A percentile compares a stretch with the other conserved stretches of the same genome.
Evolutionary conservation across 2,113 vertebrate genomes (phyloP).

Genomic region (Mastomys coucha): DNA sequence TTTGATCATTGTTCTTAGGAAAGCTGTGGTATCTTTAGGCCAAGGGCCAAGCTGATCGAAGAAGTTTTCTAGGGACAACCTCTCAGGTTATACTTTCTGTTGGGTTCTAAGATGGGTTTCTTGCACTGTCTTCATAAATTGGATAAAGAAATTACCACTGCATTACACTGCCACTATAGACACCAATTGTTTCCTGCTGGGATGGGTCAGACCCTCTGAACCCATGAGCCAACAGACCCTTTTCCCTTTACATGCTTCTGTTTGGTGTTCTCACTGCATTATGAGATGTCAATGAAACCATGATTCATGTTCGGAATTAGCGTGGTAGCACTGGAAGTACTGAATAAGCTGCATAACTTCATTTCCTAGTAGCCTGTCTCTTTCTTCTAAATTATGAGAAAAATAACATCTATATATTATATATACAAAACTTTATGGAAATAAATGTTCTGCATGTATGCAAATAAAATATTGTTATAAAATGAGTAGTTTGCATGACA

Average conservation of each 20-base stretch:
- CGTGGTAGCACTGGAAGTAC: background rate
- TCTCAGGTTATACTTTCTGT: background rate
- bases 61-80: too few relatives aligned
- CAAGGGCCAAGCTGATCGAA: background rate
- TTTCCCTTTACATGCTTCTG: background rate
- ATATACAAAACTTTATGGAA: background rate
- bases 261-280: background rate
- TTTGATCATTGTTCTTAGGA: too few relatives aligned
- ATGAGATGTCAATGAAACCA: background rate
- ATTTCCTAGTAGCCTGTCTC: background rate
- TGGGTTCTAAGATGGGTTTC: background rate
- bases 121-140: background rate
- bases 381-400: background rate
- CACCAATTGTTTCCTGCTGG: background rate
- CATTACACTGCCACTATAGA: too few relatives aligned
- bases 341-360: background rate
- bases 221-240: background rate
- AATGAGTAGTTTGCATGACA: background rate
- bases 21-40: too few relatives aligned
- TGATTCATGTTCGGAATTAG: background rate
- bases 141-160: background rate
- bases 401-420: background rate
- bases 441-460: constrained; percentile 15
- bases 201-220: background rate
- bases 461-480: background rate